A percentile compares a stretch with the other conserved stretches of the same genome.
Conservation (phyloP, 2,888 invertebrate species). For the Dicycla oo region DNA sequence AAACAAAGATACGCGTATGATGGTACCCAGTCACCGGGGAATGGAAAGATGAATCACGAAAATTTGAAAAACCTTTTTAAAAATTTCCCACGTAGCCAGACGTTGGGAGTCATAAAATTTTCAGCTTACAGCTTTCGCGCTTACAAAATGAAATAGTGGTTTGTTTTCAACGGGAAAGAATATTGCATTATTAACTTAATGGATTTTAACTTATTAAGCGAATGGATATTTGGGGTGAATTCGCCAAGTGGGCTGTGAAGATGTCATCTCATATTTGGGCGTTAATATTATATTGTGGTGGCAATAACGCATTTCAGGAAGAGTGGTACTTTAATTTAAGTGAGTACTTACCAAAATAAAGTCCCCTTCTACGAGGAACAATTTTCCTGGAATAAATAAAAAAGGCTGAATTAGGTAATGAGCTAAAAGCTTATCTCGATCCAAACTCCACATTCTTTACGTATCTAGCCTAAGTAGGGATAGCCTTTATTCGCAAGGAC, state of each 20-base stretch:
- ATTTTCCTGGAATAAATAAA: conserved; percentile 54
- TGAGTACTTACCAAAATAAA: conserved; percentile 40
- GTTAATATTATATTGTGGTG: conserved; percentile 48
- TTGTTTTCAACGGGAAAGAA: conserved; percentile 72
- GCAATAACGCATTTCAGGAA: conserved; percentile 41
- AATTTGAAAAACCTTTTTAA: conserved; percentile 82
- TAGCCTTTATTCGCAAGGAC: conserved; percentile 41
- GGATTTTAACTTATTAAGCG: conserved; percentile 72
- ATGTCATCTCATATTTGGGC: conserved; percentile 37
- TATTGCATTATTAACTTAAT: conserved; percentile 71
- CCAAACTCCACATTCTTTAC: conserved; percentile 57
- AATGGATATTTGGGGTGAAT: conserved; percentile 59
- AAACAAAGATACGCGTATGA: conserved; percentile 76
- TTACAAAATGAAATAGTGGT: conserved; percentile 81
- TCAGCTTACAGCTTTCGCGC: conserved; percentile 80
- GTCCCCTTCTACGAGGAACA: conserved; percentile 5
- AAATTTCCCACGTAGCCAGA: conserved; percentile 77
- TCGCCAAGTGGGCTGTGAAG: conserved; percentile 37
- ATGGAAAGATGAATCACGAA: conserved; percentile 75
- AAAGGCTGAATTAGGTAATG: conserved; percentile 60
- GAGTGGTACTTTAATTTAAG: conserved; percentile 43
- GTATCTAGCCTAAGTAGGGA: conserved; percentile 47
- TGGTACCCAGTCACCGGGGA: conserved; percentile 70
- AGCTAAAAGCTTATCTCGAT: conserved; percentile 62
- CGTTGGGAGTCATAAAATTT: conserved; percentile 81